Conservation (phyloP, 2,888 invertebrate species). For the Crepidodera aurea region DNA sequence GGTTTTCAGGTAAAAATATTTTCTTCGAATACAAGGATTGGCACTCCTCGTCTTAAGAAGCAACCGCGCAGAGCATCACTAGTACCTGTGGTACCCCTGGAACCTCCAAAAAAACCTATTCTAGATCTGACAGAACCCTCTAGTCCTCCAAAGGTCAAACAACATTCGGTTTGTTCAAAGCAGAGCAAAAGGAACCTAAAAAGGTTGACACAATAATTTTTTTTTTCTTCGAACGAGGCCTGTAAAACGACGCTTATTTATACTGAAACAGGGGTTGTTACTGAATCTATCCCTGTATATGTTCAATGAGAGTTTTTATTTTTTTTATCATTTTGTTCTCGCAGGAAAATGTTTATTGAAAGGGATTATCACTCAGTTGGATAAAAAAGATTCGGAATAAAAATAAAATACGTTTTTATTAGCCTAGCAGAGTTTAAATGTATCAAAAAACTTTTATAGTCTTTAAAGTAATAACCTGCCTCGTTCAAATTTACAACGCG, state of each 20-base stretch:
- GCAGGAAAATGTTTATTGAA: too few relatives aligned
- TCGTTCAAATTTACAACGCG: too few relatives aligned
- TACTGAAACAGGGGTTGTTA: not conserved
- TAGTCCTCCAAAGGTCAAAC: conserved; percentile 53
- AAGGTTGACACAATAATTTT: conserved; percentile 49
- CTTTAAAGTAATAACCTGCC: too few relatives aligned
- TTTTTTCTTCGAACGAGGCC: not conserved
- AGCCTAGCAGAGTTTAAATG: too few relatives aligned
- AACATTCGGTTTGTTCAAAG: conserved; percentile 51
- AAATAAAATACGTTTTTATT: too few relatives aligned
- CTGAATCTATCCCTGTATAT: too few relatives aligned
- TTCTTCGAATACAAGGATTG: conserved; percentile 23
- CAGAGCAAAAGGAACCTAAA: conserved; percentile 56
- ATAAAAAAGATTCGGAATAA: too few relatives aligned
- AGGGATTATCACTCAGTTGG: too few relatives aligned
- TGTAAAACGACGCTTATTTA: not conserved
- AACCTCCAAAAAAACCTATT: conserved; percentile 11
- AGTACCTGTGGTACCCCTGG: conserved; percentile 37
- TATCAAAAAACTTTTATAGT: too few relatives aligned
- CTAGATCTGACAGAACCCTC: conserved; percentile 41
- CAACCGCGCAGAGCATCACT: conserved; percentile 30
- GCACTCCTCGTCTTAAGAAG: conserved; percentile 7
- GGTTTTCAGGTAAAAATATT: conserved; percentile 28
- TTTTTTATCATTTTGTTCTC: not conserved
- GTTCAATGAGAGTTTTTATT: too few relatives aligned